Percentiles rank a stretch among this genome's conserved stretches.
Conservation (phyloP, 2,888 invertebrate species). For the Tortricodes alternella region DNA sequence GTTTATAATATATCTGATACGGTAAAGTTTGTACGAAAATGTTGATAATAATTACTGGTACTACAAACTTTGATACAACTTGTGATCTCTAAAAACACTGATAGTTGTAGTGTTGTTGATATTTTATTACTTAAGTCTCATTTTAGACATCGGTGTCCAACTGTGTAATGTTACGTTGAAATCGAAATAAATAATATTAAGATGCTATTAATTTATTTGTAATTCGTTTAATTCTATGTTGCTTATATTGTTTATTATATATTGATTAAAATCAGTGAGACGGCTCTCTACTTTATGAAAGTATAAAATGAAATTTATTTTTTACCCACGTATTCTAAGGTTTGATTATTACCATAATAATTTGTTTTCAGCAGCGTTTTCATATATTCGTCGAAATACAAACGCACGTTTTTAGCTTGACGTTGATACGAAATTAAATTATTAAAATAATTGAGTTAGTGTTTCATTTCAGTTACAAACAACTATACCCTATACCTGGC, state of each 20-base stretch:
- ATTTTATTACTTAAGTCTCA: constrained; percentile 37
- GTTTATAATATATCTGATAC: background rate
- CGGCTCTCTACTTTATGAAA: constrained; percentile 20
- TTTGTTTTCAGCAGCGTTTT: constrained; percentile 1
- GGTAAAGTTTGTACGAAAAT: constrained; percentile 41
- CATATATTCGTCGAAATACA: background rate
- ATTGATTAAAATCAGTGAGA: constrained; percentile 4
- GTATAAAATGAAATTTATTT: constrained; percentile 3
- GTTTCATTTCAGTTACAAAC: constrained; percentile 17
- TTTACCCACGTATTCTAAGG: background rate
- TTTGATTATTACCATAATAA: background rate
- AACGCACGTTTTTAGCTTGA: constrained; percentile 6
- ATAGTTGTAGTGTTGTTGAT: constrained; percentile 46
- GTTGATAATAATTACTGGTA: constrained; percentile 46
- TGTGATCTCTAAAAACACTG: constrained; percentile 65
- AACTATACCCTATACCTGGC: too few relatives aligned
- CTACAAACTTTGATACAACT: constrained; percentile 51
- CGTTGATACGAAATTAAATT: constrained; percentile 21
- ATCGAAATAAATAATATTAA: constrained; percentile 33
- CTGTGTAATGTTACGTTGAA: constrained; percentile 29
- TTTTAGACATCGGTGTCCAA: constrained; percentile 33
- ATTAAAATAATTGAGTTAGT: background rate
- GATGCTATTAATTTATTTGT: constrained; percentile 31
- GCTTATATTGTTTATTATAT: constrained; percentile 19
- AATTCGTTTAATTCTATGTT: constrained; percentile 12